phyloP scores from a whole-genome alignment of 1,140 invertebrate species.

The Dreissena polymorpha region DNA sequence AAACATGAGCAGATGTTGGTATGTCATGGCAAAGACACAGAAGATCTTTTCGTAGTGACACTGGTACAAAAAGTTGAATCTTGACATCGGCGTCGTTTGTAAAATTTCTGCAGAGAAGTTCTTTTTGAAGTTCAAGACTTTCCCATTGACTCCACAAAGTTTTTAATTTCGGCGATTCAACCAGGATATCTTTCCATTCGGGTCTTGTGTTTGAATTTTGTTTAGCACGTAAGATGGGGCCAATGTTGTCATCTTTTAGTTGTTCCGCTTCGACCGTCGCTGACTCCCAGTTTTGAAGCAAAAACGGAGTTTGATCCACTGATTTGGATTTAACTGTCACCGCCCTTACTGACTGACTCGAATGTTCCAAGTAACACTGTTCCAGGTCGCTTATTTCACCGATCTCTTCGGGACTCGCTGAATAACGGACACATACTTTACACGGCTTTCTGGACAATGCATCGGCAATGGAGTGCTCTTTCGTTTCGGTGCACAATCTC shows the following conservation, averaged over 20 bases:
- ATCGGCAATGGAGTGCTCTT: conserved; percentile 23
- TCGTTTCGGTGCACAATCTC: background rate
- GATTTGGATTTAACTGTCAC: background rate
- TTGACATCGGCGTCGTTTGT: background rate
- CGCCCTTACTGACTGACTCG: background rate
- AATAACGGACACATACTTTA: conserved; percentile 8
- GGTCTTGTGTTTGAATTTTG: background rate
- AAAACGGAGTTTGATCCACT: background rate
- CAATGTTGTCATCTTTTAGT: background rate
- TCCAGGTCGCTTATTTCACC: background rate
- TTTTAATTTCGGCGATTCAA: background rate
- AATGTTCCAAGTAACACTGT: background rate
- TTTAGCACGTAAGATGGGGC: background rate
- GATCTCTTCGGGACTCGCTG: background rate
- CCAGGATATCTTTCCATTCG: background rate
- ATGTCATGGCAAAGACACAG: background rate
- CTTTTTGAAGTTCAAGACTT: background rate
- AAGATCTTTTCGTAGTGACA: background rate
- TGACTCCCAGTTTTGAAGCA: background rate
- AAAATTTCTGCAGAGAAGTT: background rate
- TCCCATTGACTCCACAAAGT: conserved; percentile 8
- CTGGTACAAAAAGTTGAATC: background rate
- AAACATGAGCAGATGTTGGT: conserved; percentile 13
- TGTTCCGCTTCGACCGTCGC: background rate
- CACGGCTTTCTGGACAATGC: conserved; percentile 33